Evolutionary conservation across 2,888 invertebrate genomes (phyloP), one percentile per base, ranked within the genome.

Genomic region (Pyralis farinalis): DNA sequence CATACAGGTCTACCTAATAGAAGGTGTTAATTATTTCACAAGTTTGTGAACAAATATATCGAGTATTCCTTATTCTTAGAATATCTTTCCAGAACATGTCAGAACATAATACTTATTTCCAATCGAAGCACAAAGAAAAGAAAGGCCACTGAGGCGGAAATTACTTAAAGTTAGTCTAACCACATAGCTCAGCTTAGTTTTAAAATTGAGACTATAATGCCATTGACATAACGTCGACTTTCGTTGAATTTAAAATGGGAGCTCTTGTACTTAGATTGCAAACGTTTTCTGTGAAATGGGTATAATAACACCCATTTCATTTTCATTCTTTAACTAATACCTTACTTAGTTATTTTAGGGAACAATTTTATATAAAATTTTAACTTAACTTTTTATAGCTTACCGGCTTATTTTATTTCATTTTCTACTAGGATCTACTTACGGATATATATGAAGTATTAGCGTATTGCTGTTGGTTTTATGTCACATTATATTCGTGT

Each of bases 221-320:
- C 1, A 11, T 10, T 7, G 29, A 30, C 29, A 12, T 12, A 31
- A 31, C 3, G 31, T 31, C 8, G 12, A 12, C 1, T 31, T 31
- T 31, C 12, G 10, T 12, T 12, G 7, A 31, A 31, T 12, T 12
- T 6, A 1, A 3, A 12, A 4, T 16, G 4, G 4, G 3, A 12
- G 12, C 31, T 12, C 12, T 31, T 12, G 3, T 31, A 31, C 31
- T 3, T 31, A 31, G 31, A 31, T 30, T 1, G 31, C 12, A 41
- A 31, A 38, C 34, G 35, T 28, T 37, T 43, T 29, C 36, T 22
- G 20, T 16, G 16, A 38, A 38, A 41, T 32, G 37, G 44, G 36
- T 45, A 42, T 42, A 45, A 41, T 36, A 35, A 33, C 38, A 41
- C 12, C 41, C 35, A 45, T 41, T 45, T 36, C 38, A 37, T 45